Evolutionary conservation across 2,888 invertebrate genomes (phyloP).

Genomic region (Cephus pulcher): DNA sequence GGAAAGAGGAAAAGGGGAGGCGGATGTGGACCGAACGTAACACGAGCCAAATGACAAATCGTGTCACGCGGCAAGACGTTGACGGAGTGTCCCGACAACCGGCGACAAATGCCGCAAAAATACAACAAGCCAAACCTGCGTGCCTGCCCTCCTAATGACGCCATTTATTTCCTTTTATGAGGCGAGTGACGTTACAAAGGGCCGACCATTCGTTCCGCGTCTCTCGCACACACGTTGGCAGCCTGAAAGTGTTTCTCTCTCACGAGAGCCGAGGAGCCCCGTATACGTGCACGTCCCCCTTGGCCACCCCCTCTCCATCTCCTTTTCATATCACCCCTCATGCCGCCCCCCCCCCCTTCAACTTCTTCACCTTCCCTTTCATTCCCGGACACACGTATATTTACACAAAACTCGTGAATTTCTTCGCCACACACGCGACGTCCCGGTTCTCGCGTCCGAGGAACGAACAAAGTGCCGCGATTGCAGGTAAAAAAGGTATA

Average conservation of each 20-base stretch:
- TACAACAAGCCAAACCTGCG: slow-evolving; percentile 59
- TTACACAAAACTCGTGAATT: not conserved
- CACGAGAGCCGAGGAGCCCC: not conserved
- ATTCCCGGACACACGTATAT: not conserved
- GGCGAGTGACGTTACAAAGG: slow-evolving; percentile 64
- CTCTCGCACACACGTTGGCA: slow-evolving; percentile 6
- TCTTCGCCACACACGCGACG: not conserved
- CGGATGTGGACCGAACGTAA: slow-evolving; percentile 11
- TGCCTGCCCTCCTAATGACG: slow-evolving; percentile 62
- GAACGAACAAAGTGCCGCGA: not conserved
- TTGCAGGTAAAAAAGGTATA: not conserved
- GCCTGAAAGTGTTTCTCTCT: not conserved
- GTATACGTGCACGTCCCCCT: not conserved
- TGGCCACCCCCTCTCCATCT: not conserved
- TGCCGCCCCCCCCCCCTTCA: not conserved
- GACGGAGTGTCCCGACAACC: slow-evolving; percentile 57
- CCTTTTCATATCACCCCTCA: not conserved
- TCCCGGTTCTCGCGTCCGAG: not conserved
- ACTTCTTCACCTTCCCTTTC: not conserved
- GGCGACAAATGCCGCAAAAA: slow-evolving; percentile 66
- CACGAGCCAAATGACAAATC: slow-evolving; percentile 39
- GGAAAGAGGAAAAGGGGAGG: not conserved
- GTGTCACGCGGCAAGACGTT: slow-evolving; percentile 56
- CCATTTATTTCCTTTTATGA: slow-evolving; percentile 67
- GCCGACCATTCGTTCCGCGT: slow-evolving; percentile 37